Percentiles rank a stretch among this genome's conserved stretches.
These are phyloP conservation scores for Eriosoma lanigerum DNA, from an alignment of 1,140 invertebrate genomes.

Conservation along the genomic window DNA sequence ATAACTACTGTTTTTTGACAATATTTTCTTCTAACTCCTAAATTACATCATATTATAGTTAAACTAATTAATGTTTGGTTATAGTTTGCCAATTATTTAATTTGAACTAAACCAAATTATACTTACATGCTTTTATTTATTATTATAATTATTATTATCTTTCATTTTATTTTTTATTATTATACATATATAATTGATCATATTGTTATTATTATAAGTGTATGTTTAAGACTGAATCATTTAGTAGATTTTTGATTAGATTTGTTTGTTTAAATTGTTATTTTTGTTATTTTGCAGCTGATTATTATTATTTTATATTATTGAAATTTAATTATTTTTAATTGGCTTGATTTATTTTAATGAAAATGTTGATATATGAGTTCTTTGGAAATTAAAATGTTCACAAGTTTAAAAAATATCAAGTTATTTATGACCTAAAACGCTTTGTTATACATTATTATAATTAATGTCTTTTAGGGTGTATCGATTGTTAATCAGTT, in stretches of 20 bases:
- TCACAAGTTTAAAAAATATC: conserved; percentile 9
- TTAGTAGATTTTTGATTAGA: conserved; percentile 50
- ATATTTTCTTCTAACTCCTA: conserved; percentile 44
- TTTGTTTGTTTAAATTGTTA: conserved; percentile 49
- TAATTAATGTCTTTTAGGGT: conserved; percentile 42
- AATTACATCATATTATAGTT: conserved; percentile 17
- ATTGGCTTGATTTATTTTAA: conserved; percentile 42
- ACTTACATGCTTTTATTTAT: conserved; percentile 32
- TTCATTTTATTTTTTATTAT: conserved; percentile 8
- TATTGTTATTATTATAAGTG: conserved; percentile 51
- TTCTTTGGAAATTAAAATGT: conserved; percentile 35
- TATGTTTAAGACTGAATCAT: conserved; percentile 52
- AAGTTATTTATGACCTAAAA: conserved; percentile 30
- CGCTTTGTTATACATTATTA: conserved; percentile 42
- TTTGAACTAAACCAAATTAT: conserved; percentile 35
- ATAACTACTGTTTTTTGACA: conserved; percentile 39
- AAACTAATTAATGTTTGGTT: conserved; percentile 25
- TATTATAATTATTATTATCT: no score
- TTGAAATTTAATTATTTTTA: conserved; percentile 38
- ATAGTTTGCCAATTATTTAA: conserved; percentile 41
- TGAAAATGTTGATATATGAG: conserved; percentile 40
- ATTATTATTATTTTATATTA: conserved; percentile 48
- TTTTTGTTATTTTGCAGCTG: conserved; percentile 44
- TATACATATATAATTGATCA: conserved; percentile 44
- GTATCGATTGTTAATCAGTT: conserved; percentile 39